Evolutionary conservation across 2,113 vertebrate genomes (phyloP).

Genomic region (Xenopus laevis): DNA sequence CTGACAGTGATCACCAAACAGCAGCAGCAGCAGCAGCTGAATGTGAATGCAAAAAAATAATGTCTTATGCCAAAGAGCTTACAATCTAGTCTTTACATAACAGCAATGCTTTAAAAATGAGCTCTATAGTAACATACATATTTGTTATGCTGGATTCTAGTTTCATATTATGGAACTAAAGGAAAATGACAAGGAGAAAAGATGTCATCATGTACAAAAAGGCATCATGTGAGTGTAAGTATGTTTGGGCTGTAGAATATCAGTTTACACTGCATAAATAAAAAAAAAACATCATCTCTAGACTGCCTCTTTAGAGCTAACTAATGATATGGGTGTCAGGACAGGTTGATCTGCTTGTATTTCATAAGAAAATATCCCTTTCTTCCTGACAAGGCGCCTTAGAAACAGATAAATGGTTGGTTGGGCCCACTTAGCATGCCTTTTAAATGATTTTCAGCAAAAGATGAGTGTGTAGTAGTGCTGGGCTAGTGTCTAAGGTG

Average conservation of each 20-base stretch:
- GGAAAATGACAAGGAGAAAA: not conserved
- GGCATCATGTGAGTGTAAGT: not conserved
- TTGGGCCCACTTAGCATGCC: not conserved
- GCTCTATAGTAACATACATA: too few species aligned
- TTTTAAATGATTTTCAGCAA: not conserved
- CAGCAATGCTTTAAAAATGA: too few species aligned
- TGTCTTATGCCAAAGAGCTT: too few species aligned
- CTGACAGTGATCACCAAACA: too few species aligned
- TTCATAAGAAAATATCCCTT: not conserved
- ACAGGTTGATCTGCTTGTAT: not conserved
- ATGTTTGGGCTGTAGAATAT: not conserved
- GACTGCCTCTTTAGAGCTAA: not conserved
- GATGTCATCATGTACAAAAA: not conserved
- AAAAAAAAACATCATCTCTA: not conserved
- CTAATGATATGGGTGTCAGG: not conserved
- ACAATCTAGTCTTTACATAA: too few species aligned
- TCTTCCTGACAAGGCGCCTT: not conserved
- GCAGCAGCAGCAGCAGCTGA: too few species aligned
- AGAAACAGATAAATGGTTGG: not conserved
- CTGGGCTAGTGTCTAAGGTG: constrained; percentile 46
- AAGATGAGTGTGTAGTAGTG: not conserved
- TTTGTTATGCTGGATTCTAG: not conserved
- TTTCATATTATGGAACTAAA: not conserved
- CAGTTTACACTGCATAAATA: not conserved
- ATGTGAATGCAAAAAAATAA: too few species aligned